Conservation (phyloP, 2,113 vertebrate genomes). For the Cheilinus undulatus region DNA sequence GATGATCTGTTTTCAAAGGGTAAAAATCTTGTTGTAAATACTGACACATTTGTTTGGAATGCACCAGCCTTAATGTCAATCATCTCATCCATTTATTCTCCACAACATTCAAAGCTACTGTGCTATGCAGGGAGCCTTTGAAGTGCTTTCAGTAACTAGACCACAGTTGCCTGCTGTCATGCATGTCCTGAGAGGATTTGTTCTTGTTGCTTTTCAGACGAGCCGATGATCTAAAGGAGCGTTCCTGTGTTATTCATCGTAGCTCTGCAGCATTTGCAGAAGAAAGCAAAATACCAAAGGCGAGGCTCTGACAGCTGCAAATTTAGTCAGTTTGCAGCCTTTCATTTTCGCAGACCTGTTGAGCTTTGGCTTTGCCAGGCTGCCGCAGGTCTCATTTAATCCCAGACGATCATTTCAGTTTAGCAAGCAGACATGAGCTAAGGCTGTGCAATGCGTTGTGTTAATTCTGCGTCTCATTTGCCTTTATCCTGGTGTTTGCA, state of each 20-base stretch:
- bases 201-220: conserved; percentile 45
- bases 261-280: conserved; percentile 52
- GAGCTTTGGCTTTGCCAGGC: conserved; percentile 51
- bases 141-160: conserved; percentile 50
- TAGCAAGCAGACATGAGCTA: conserved; percentile 15
- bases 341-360: conserved; percentile 52
- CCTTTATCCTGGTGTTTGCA: conserved; percentile 43
- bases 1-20: neutral
- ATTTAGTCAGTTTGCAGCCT: conserved; percentile 45
- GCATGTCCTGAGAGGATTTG: conserved; percentile 56
- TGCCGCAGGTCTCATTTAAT: conserved; percentile 41
- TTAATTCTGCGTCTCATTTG: conserved; percentile 25
- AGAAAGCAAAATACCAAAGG: conserved; percentile 49
- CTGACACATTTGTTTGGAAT: conserved; percentile 15
- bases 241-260: conserved; percentile 40
- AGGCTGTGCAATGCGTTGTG: conserved; percentile 21
- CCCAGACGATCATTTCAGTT: conserved; percentile 42
- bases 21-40: neutral
- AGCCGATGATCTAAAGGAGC: conserved; percentile 35
- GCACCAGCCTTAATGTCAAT: conserved; percentile 5
- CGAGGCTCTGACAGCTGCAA: conserved; percentile 44
- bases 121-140: conserved; percentile 23
- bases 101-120: conserved; percentile 17
- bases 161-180: conserved; percentile 63
- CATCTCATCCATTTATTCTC: conserved; percentile 24